phyloP scores from a whole-genome alignment of 1,140 invertebrate species.

The Achatina immaculata region DNA sequence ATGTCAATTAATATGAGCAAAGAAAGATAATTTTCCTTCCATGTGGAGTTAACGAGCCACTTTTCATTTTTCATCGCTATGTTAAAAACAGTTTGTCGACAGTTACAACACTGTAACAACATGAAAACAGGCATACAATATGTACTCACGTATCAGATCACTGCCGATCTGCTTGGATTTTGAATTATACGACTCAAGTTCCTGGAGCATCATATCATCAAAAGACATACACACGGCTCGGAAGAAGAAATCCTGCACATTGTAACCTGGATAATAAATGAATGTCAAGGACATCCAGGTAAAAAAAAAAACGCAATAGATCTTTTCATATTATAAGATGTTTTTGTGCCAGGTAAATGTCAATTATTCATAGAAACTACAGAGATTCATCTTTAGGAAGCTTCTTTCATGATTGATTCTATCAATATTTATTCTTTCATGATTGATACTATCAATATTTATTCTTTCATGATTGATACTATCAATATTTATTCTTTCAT shows the following conservation, averaged over 20 bases:
- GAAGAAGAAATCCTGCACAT: slow-evolving; percentile 80
- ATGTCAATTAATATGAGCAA: background rate
- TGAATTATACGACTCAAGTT: slow-evolving; percentile 48
- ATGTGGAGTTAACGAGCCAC: no score
- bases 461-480: no score
- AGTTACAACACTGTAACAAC: no score
- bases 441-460: background rate
- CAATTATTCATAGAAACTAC: background rate
- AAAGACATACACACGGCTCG: slow-evolving; percentile 81
- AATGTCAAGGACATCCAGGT: background rate
- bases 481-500: background rate
- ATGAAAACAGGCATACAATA: no score
- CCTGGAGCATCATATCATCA: slow-evolving; percentile 71
- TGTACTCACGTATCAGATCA: slow-evolving; percentile 46
- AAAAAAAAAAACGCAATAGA: background rate
- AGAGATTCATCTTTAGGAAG: background rate
- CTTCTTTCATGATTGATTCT: background rate
- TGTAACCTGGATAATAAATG: slow-evolving; percentile 71
- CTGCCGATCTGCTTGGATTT: slow-evolving; percentile 55
- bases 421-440: background rate
- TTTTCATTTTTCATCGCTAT: no score
- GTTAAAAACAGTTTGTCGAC: no score
- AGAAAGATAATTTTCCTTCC: no score
- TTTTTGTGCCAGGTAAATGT: background rate
- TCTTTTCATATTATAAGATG: background rate